A percentile compares a stretch with the other conserved stretches of the same genome.
phyloP scores from a whole-genome alignment of 2,113 vertebrate species.

The Centropus bengalensis region DNA sequence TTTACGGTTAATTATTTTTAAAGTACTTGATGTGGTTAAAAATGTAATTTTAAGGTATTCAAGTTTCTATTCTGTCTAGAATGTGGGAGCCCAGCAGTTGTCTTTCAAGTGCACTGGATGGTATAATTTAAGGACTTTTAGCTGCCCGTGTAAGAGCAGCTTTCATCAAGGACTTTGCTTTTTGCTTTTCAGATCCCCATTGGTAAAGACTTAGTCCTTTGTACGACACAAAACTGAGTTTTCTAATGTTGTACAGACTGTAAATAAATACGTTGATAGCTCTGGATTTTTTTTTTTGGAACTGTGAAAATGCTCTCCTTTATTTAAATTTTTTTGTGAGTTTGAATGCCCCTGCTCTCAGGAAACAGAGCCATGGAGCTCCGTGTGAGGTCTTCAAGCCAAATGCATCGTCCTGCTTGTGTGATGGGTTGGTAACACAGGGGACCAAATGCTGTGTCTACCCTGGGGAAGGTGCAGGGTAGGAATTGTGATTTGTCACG shows the following conservation, averaged over 20 bases:
- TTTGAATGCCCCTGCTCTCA: background rate
- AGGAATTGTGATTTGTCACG: background rate
- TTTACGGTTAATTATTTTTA: background rate
- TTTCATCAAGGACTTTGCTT: background rate
- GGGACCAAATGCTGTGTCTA: background rate
- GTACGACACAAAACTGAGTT: background rate
- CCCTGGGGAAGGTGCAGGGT: background rate
- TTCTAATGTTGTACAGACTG: background rate
- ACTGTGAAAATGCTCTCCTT: background rate
- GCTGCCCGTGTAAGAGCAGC: background rate
- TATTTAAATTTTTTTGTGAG: background rate
- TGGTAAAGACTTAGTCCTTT: background rate
- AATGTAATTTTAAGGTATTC: background rate
- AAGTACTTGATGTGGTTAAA: background rate
- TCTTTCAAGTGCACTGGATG: background rate
- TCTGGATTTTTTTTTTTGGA: background rate
- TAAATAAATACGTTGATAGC: slow-evolving; percentile 53
- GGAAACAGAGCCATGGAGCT: background rate
- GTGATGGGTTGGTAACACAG: background rate
- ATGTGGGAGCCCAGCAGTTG: background rate
- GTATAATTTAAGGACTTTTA: background rate
- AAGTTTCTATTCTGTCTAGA: background rate
- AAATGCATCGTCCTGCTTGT: background rate
- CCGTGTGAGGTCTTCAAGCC: background rate
- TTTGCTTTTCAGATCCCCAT: background rate